Conservation (phyloP, 2,888 invertebrate genomes). For the Strigamia transsilvanica region DNA sequence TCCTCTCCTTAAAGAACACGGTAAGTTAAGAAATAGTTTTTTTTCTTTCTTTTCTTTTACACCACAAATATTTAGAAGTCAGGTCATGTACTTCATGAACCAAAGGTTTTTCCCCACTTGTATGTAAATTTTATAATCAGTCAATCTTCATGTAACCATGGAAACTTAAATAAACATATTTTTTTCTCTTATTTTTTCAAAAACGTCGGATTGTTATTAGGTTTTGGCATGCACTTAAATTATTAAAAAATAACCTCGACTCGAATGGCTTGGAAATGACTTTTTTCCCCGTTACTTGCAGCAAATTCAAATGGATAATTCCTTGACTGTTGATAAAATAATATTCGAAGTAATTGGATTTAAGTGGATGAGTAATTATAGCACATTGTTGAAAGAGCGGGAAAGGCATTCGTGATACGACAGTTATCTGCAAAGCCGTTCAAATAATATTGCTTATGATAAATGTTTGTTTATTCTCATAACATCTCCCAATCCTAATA, state of each 20-base stretch:
- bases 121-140: constrained; percentile 47
- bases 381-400: not conserved
- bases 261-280: not conserved
- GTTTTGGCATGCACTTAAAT: not conserved
- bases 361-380: constrained; percentile 32
- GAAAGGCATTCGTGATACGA: constrained; percentile 14
- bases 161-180: constrained; percentile 33
- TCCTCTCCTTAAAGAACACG: too few relatives aligned
- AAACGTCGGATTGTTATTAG: constrained; percentile 17
- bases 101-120: constrained; percentile 3
- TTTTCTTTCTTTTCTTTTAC: not conserved
- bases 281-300: not conserved
- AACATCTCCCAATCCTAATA: constrained; percentile 46
- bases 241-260: not conserved
- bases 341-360: constrained; percentile 40
- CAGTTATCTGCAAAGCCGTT: constrained; percentile 33
- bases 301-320: constrained; percentile 23
- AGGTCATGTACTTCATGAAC: constrained; percentile 35
- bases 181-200: not conserved
- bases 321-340: not conserved
- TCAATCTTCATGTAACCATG: constrained; percentile 31
- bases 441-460: constrained; percentile 24
- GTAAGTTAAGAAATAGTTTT: too few relatives aligned
- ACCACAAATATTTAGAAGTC: not conserved
- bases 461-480: constrained; percentile 47